Evolutionary conservation across 2,113 vertebrate genomes (phyloP).

Genomic region (Panthera leo): DNA sequence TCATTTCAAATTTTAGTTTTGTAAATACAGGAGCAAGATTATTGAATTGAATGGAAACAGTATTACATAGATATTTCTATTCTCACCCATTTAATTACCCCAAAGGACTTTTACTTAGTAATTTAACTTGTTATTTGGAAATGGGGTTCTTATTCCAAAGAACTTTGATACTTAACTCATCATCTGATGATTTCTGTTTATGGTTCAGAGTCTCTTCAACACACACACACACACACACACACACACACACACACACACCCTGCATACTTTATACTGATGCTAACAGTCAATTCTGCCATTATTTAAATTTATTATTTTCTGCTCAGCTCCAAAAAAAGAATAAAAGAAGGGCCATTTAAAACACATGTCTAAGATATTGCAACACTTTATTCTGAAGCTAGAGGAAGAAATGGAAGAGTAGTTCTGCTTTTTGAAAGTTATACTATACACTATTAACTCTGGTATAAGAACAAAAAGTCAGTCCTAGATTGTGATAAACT

Average conservation of each 20-base stretch:
- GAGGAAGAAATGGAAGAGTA: not conserved
- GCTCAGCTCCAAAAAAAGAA: not conserved
- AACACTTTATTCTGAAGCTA: not conserved
- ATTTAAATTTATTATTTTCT: conserved; percentile 9
- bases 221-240: not conserved
- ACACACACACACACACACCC: not conserved
- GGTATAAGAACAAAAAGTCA: not conserved
- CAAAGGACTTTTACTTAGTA: not conserved
- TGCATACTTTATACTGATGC: not conserved
- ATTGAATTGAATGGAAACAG: conserved; percentile 4
- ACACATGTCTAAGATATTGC: not conserved
- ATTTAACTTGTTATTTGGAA: not conserved
- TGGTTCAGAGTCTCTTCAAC: not conserved
- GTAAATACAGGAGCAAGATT: not conserved
- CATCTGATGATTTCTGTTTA: not conserved
- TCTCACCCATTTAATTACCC: not conserved
- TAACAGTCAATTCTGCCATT: conserved; percentile 9
- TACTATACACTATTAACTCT: conserved; percentile 8
- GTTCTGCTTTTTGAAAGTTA: not conserved
- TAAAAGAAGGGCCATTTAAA: conserved; percentile 14
- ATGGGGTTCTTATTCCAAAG: not conserved
- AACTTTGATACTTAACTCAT: not conserved
- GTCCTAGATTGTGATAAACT: not conserved
- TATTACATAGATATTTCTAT: not conserved
- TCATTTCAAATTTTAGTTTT: conserved; percentile 37